Percentiles rank a stretch among this genome's conserved stretches.
Evolutionary conservation across 2,797 vertebrate species (phyloP).

Genomic region (Pangasius djambal): DNA sequence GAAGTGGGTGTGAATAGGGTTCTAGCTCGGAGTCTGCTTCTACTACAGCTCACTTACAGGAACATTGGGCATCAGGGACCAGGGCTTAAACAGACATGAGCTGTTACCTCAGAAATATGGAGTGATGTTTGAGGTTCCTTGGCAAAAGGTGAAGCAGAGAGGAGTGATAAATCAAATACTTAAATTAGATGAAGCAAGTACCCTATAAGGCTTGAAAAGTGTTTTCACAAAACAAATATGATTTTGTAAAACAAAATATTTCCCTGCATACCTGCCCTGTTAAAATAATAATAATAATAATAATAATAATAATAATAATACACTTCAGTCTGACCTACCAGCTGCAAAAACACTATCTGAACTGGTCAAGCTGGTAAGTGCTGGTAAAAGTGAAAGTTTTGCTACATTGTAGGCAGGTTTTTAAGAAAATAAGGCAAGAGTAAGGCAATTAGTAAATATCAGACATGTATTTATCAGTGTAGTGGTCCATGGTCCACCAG

Average conservation of each 20-base stretch:
- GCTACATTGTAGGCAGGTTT: not conserved
- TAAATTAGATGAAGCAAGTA: not conserved
- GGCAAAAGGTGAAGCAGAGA: slow-evolving; percentile 60
- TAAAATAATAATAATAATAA: too few relatives aligned
- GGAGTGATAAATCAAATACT: slow-evolving; percentile 32
- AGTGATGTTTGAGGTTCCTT: slow-evolving; percentile 70
- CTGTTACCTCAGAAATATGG: slow-evolving; percentile 77
- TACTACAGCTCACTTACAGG: not conserved
- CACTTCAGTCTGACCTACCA: not conserved
- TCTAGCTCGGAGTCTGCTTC: not conserved
- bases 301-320: too few relatives aligned
- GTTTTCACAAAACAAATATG: not conserved
- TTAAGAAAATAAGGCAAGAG: not conserved
- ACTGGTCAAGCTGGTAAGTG: not conserved
- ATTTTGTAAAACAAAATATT: not conserved
- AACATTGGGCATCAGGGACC: not conserved
- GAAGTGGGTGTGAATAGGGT: not conserved
- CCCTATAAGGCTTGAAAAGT: not conserved
- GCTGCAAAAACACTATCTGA: too few relatives aligned
- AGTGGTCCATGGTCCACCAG: not conserved
- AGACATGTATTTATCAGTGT: not conserved
- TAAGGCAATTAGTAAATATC: not conserved
- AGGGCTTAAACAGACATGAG: not conserved
- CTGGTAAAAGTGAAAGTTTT: not conserved
- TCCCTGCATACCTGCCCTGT: not conserved